A percentile compares a stretch with the other conserved stretches of the same genome.
Evolutionary conservation across 2,113 vertebrate genomes (phyloP).

Genomic region (Thunnus maccoyii): DNA sequence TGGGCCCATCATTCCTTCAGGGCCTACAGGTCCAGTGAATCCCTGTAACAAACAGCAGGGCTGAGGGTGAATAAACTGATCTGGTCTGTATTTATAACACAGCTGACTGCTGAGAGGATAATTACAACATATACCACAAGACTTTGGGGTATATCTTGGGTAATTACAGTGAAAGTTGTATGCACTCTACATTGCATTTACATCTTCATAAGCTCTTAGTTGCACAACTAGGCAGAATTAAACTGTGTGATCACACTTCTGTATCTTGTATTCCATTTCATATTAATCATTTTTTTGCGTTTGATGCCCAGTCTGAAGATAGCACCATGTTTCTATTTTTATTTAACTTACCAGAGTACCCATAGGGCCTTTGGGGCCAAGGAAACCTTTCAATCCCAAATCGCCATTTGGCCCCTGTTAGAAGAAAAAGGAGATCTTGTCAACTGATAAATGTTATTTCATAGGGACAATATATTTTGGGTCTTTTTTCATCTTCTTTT

Average conservation of each 20-base stretch:
- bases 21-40: conserved; percentile 90
- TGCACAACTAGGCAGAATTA: not conserved
- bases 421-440: conserved; percentile 29
- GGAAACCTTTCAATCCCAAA: conserved; percentile 88
- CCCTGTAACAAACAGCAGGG: conserved; percentile 86
- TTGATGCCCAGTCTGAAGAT: not conserved
- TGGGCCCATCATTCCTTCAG: conserved; percentile 91
- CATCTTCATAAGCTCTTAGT: not conserved
- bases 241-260: no score
- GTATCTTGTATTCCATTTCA: not conserved
- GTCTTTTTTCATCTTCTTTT: not conserved
- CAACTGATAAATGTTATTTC: not conserved
- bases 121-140: not conserved
- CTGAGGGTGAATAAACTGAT: conserved; percentile 24
- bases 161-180: not conserved
- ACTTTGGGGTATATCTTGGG: not conserved
- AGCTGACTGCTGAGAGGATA: not conserved
- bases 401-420: conserved; percentile 92
- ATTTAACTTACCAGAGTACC: conserved; percentile 89
- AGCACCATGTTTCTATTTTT: not conserved
- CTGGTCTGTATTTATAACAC: not conserved
- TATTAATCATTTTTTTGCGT: not conserved
- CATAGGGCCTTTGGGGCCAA: conserved; percentile 92
- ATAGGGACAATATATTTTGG: not conserved
- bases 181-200: not conserved